A percentile compares a stretch with the other conserved stretches of the same genome.
These are phyloP conservation scores for Eutrigla gurnardus DNA, from an alignment of 2,797 vertebrate genomes.

Conservation along the genomic window DNA sequence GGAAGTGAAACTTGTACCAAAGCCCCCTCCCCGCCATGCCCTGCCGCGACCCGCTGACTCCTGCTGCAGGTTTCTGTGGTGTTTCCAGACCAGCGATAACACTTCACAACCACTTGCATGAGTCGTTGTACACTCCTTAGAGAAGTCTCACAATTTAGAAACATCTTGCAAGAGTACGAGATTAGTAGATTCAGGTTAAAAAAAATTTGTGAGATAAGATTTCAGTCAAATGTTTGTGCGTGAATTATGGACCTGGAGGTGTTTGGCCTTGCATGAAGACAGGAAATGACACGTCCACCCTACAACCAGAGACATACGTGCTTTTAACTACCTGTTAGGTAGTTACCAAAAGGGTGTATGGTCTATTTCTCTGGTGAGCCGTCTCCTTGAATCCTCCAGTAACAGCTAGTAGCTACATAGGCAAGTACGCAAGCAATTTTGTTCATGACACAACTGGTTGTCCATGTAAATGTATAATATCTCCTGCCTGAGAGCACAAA, in stretches of 20 bases:
- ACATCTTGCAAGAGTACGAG: not conserved
- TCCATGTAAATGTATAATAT: not conserved
- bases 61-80: constrained; percentile 68
- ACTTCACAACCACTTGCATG: constrained; percentile 49
- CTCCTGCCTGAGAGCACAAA: no score
- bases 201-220: not conserved
- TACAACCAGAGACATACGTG: no score
- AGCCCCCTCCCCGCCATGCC: constrained; percentile 35
- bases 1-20: constrained; percentile 75
- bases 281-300: not conserved
- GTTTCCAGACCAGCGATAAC: constrained; percentile 69
- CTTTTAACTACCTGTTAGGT: not conserved
- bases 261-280: not conserved
- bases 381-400: no score
- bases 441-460: no score
- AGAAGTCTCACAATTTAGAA: not conserved
- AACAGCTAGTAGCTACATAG: no score
- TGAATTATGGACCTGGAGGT: not conserved
- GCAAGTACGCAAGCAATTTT: no score
- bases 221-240: not conserved
- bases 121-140: constrained; percentile 3
- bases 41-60: constrained; percentile 68
- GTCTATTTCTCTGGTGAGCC: no score
- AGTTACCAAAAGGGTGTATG: no score
- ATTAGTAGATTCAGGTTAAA: not conserved